Evolutionary conservation across 2,888 invertebrate species (phyloP), one percentile per base, ranked within the genome.

Genomic region (Margaritifera margaritifera): DNA sequence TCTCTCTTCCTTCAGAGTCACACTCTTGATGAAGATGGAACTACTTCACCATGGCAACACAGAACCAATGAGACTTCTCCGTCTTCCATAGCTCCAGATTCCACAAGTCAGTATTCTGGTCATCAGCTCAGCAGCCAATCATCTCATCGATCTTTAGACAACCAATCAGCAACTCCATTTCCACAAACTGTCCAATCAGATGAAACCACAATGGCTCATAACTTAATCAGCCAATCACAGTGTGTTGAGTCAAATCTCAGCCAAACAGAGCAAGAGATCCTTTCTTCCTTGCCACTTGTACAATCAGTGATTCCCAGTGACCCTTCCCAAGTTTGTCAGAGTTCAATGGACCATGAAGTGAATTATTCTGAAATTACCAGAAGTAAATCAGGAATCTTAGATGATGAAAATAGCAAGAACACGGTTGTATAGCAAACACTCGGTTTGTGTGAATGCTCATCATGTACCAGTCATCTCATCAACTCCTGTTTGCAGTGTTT

Each of bases 11-110:
- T 42, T 42, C 42, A 42, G 42, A 42, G 42, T 42, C 42, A 15
- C 11, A 42, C 42, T 15, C 42, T n/a, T 22, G n/a, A 24, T 51
- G 24, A 61, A 1, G 54, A 62, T 53, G 62, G 31, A 18, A 11
- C 59, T 64, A 74, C 73, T 54, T 76, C 74, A 62, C 76, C 77
- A 72, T 79, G 80, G 78, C 68, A 76, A 73, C 74, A 74, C 42
- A 68, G 74, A 61, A 73, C 71, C 24, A 66, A 69, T 31, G 74
- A 77, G 50, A 71, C 66, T 50, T 72, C 74, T 61, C 72, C 72
- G 20, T 62, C 74, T 59, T 69, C 72, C 20, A 65, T 64, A 55
- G 59, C 74, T 50, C 72, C 67, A 60, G 73, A 71, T 22, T 66
- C 65, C 51, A 51, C 57, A 54, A 71, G 57, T 62, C 67, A 58